Evolutionary conservation across 2,888 invertebrate species (phyloP).

Genomic region (Limnephilus rhombicus): DNA sequence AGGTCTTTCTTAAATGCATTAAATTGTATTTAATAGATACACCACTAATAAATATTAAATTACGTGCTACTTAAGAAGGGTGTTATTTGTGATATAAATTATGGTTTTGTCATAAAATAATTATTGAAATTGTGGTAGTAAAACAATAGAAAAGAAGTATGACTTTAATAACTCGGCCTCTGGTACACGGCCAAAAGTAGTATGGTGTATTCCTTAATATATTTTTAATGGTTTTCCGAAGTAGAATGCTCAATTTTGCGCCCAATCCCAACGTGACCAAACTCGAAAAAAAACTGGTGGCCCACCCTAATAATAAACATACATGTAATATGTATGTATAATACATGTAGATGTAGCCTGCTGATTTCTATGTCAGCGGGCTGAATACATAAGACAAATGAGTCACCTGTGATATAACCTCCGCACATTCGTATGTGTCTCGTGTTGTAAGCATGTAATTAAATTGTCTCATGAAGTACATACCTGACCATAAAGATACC

Average conservation of each 20-base stretch:
- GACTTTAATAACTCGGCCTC: neutral
- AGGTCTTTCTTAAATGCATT: too few species aligned
- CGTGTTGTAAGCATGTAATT: neutral
- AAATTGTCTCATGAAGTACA: neutral
- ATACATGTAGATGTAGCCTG: neutral
- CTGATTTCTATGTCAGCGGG: neutral
- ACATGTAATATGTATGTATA: too few species aligned
- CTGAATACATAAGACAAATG: neutral
- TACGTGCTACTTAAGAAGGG: too few species aligned
- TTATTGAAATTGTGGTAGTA: neutral
- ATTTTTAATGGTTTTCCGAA: neutral
- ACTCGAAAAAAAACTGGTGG: neutral
- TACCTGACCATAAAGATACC: neutral
- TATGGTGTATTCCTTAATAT: too few species aligned
- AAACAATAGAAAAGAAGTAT: neutral
- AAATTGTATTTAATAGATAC: too few species aligned
- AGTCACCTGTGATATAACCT: neutral
- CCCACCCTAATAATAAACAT: neutral
- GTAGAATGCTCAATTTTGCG: neutral
- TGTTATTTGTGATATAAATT: neutral
- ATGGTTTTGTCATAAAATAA: neutral
- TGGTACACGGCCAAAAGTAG: neutral
- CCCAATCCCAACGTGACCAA: neutral
- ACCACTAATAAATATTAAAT: too few species aligned
- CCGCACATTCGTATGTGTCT: neutral